phyloP scores from a whole-genome alignment of 2,888 invertebrate species.

The Eristalinus aeneus region DNA sequence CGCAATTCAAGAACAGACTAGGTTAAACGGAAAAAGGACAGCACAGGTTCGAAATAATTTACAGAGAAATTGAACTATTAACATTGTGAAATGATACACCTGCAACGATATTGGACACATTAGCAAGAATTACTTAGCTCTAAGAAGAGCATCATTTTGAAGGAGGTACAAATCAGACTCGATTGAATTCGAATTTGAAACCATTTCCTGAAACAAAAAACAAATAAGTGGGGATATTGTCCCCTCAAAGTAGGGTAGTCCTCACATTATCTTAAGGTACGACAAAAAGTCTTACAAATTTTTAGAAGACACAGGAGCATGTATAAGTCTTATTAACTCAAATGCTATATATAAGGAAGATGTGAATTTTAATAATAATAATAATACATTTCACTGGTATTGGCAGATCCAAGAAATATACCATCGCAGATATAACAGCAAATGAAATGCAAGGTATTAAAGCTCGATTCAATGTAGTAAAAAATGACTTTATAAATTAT shows the following conservation, averaged over 20 bases:
- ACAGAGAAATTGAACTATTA: slow-evolving; percentile 8
- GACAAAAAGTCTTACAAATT: too few relatives aligned
- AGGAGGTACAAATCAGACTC: slow-evolving; percentile 22
- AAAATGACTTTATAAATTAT: slow-evolving; percentile 24
- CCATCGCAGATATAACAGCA: slow-evolving; percentile 8
- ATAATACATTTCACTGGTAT: too few relatives aligned
- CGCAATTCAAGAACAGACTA: slow-evolving; percentile 22
- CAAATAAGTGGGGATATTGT: slow-evolving; percentile 17
- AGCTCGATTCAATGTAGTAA: slow-evolving; percentile 19
- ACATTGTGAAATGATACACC: slow-evolving; percentile 15
- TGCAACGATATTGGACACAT: slow-evolving; percentile 12
- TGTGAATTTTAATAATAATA: too few relatives aligned
- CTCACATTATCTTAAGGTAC: slow-evolving; percentile 6
- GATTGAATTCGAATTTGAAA: too few relatives aligned
- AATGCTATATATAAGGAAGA: too few relatives aligned
- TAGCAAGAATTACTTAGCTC: slow-evolving; percentile 1
- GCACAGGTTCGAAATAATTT: background rate
- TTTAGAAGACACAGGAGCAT: slow-evolving; percentile 21
- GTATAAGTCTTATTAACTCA: too few relatives aligned
- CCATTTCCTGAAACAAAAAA: too few relatives aligned
- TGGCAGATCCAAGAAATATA: slow-evolving; percentile 18
- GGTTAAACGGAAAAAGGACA: slow-evolving; percentile 2
- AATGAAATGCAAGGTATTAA: too few relatives aligned
- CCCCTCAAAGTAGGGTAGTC: background rate
- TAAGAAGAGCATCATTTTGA: slow-evolving; percentile 4